Conservation (phyloP, 1,140 invertebrate genomes). For the Mycetomoellerius zeteki region DNA sequence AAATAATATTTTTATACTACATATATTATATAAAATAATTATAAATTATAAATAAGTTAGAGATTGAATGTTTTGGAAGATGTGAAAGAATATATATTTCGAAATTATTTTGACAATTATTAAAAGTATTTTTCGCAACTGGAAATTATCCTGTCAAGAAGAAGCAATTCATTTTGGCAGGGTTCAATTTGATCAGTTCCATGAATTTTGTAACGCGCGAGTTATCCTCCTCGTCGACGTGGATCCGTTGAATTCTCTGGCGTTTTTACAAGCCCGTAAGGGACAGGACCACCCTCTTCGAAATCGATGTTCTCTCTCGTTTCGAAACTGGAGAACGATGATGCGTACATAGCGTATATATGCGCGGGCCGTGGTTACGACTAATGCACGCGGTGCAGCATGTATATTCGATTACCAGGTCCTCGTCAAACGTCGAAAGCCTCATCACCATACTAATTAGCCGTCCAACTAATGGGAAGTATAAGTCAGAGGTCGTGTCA, state of each 20-base stretch:
- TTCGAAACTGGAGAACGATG: conserved; percentile 26
- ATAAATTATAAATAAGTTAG: neutral
- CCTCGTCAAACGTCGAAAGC: conserved; percentile 80
- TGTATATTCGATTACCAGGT: conserved; percentile 79
- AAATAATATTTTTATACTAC: neutral
- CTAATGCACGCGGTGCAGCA: conserved; percentile 59
- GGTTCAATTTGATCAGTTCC: conserved; percentile 18
- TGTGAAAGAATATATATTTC: neutral
- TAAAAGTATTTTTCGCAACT: neutral
- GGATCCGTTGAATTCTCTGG: conserved; percentile 31
- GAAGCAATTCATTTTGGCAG: neutral
- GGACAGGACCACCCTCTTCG: conserved; percentile 47
- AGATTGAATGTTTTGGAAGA: neutral
- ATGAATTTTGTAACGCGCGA: conserved; percentile 26
- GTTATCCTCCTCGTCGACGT: conserved; percentile 29
- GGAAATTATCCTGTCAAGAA: conserved; percentile 4
- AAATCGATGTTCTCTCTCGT: conserved; percentile 62
- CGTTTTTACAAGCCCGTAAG: conserved; percentile 52
- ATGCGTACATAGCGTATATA: conserved; percentile 26
- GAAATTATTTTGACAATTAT: neutral
- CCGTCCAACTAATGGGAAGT: conserved; percentile 78
- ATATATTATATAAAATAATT: neutral
- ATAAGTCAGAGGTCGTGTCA: conserved; percentile 81
- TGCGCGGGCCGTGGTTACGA: conserved; percentile 31
- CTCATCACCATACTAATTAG: conserved; percentile 82